Conservation (phyloP, 2,113 vertebrate genomes). For the Trichechus manatus region DNA sequence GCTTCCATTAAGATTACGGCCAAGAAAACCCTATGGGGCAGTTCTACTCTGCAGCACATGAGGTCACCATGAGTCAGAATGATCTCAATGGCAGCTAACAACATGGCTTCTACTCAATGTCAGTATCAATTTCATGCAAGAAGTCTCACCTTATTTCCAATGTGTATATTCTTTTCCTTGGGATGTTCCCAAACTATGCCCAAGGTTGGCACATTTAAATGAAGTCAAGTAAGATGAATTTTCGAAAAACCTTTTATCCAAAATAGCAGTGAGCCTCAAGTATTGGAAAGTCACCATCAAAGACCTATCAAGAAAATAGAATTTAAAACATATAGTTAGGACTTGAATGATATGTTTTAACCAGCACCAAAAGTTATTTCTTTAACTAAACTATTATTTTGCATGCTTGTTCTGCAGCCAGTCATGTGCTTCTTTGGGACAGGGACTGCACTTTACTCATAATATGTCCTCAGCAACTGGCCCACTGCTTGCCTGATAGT, state of each 20-base stretch:
- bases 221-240: constrained; percentile 25
- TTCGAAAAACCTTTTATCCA: constrained; percentile 2
- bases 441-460: not conserved
- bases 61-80: not conserved
- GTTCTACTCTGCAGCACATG: not conserved
- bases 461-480: not conserved
- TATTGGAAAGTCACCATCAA: constrained; percentile 27
- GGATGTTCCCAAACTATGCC: not conserved
- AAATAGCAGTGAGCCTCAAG: constrained; percentile 49
- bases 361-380: constrained; percentile 44
- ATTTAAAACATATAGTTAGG: constrained; percentile 63
- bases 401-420: constrained; percentile 25
- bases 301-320: constrained; percentile 58
- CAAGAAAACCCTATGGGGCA: not conserved
- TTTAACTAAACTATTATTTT: constrained; percentile 63
- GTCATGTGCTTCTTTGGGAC: not conserved
- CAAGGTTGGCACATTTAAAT: constrained; percentile 23
- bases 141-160: not conserved
- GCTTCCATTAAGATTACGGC: not conserved
- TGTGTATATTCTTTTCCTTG: not conserved
- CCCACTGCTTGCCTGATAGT: not conserved
- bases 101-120: not conserved
- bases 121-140: not conserved
- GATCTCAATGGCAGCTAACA: not conserved
- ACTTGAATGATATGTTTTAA: constrained; percentile 62